Evolutionary conservation across 2,888 invertebrate genomes (phyloP), one percentile per base, ranked within the genome.

Genomic region (Aleiodes alternator): DNA sequence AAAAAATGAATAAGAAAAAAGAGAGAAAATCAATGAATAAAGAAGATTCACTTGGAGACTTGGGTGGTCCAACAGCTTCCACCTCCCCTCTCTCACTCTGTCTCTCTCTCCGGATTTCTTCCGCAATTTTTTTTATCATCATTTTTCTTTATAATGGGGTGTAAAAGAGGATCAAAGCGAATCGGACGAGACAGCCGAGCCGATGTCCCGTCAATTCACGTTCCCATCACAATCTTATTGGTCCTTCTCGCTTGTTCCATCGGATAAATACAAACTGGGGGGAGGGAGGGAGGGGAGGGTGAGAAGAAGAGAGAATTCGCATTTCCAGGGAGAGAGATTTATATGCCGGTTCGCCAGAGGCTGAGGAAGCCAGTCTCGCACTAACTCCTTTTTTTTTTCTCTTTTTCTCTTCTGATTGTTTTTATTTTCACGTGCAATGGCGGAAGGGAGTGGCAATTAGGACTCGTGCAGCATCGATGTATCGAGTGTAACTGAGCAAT

Each of bases 241-340:
- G 61, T 43, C 16, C 38, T 11, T 59, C 12, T 61, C 43, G 61
- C 43, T 43, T 61, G 59, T 71, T 59, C 53, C 66, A 14, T 64
- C 51, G 34, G 23, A 66, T 71, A 72, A 64, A 38, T 70, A 16
- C 16, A 53, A 31, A 23, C 16, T 3, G 43, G 38, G 53, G 12
- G 38, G 56, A 14, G 12, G 3, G 34, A 16, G 31, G 5, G 38
- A 51, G 53, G n/a, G 2, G 23, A 23, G 23, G 23, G 23, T 23
- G 23, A 23, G 23, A 23, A 55, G 66, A 61, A n/a, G n/a, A 50
- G 50, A 51, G 6, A 8, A 48, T 23, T 16, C 23, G 16, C n/a
- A 8, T 68, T 71, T 75, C 56, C 75, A 71, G 72, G 72, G 66
- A 43, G 68, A 71, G 61, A 75, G 75, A 75, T 75, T 75, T 71